A percentile compares a stretch with the other conserved stretches of the same genome.
Conservation (phyloP, 1,140 invertebrate genomes). For the Diorhabda sublineata region DNA sequence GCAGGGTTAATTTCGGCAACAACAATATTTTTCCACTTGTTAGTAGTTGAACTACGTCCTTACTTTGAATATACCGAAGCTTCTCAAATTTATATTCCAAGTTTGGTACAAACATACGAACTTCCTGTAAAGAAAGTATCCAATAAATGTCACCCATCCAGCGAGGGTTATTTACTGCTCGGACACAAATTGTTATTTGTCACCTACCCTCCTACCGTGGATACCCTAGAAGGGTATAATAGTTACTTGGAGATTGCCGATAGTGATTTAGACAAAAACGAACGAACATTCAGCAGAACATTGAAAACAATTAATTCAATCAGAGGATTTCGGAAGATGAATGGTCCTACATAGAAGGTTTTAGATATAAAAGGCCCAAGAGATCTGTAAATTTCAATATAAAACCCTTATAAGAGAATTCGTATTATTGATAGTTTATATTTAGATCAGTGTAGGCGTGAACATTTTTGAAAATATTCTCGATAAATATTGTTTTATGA, state of each 20-base stretch:
- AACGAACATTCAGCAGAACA: not conserved
- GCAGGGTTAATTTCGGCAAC: no score
- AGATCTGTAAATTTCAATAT: no score
- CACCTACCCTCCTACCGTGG: not conserved
- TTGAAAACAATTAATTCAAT: not conserved
- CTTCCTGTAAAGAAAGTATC: not conserved
- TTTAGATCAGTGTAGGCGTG: no score
- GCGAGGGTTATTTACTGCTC: not conserved
- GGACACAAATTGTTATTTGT: conserved; percentile 2
- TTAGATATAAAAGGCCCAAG: not conserved
- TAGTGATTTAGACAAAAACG: not conserved
- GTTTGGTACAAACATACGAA: not conserved
- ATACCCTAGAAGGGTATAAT: not conserved
- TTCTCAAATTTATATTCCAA: not conserved
- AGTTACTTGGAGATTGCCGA: not conserved
- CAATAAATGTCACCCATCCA: not conserved
- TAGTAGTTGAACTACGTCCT: no score
- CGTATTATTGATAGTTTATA: no score
- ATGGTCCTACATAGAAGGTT: not conserved
- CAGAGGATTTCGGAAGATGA: not conserved
- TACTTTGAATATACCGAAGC: no score
- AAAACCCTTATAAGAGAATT: no score
- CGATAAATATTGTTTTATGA: no score
- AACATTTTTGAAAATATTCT: no score
- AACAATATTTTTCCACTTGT: no score